A percentile compares a stretch with the other conserved stretches of the same genome.
These are phyloP conservation scores for Leptinotarsa peninsularis DNA, from an alignment of 2,888 invertebrate species.

Conservation along the genomic window DNA sequence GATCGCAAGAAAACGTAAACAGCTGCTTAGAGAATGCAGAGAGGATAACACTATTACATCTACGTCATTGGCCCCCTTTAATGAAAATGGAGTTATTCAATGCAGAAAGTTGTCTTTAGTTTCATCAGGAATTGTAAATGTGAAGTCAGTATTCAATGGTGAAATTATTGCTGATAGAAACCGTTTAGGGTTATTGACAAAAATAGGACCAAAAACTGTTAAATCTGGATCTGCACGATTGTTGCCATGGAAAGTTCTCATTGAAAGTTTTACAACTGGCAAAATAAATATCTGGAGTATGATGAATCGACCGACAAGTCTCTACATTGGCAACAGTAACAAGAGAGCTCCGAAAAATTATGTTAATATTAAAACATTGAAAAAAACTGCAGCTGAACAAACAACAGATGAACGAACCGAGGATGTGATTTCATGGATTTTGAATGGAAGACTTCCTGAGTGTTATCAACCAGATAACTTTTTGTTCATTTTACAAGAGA, in stretches of 20 bases:
- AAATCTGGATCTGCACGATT: constrained; percentile 52
- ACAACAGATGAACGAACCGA: constrained; percentile 40
- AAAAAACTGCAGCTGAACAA: constrained; percentile 1
- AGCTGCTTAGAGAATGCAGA: constrained; percentile 38
- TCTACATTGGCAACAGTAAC: constrained; percentile 49
- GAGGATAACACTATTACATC: constrained; percentile 24
- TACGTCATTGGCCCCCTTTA: neutral
- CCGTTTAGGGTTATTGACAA: constrained; percentile 47
- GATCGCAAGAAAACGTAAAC: constrained; percentile 45
- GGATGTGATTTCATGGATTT: constrained; percentile 58
- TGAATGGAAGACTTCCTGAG: constrained; percentile 52
- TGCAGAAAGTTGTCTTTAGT: constrained; percentile 23
- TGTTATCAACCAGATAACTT: constrained; percentile 51
- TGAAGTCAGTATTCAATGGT: constrained; percentile 47
- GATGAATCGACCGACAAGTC: constrained; percentile 44
- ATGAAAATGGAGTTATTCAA: constrained; percentile 35
- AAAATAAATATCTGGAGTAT: constrained; percentile 55
- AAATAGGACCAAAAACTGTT: constrained; percentile 47
- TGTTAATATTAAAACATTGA: constrained; percentile 49
- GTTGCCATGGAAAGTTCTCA: constrained; percentile 54
- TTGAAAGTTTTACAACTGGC: constrained; percentile 48
- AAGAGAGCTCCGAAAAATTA: constrained; percentile 50
- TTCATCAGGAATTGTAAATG: neutral
- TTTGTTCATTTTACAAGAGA: constrained; percentile 58
- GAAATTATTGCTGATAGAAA: constrained; percentile 49